A percentile compares a stretch with the other conserved stretches of the same genome.
These are phyloP conservation scores for Parazoanthus swiftii DNA, from an alignment of 92 coral and sea anemone species.

Conservation along the genomic window DNA sequence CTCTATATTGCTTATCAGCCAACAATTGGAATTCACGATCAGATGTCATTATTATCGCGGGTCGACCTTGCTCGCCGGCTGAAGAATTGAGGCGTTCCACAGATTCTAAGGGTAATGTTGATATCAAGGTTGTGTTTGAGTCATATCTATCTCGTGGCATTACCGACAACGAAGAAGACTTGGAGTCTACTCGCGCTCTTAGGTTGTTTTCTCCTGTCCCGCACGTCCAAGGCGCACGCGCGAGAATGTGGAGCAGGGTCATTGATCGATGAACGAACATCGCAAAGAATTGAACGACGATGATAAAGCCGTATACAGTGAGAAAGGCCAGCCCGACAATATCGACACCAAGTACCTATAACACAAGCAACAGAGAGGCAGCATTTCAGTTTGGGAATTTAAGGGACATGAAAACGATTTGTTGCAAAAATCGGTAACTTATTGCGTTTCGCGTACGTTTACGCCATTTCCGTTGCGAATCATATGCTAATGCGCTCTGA, in stretches of 20 bases:
- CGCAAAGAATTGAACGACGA: conserved; percentile 50
- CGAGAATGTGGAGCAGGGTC: conserved; percentile 50
- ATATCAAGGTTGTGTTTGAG: conserved; percentile 16
- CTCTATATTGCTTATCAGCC: neutral
- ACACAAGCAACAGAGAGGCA: too few relatives aligned
- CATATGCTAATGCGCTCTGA: too few relatives aligned
- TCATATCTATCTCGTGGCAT: neutral
- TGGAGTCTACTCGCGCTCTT: neutral
- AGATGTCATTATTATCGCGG: conserved; percentile 26
- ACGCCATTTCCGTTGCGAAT: too few relatives aligned
- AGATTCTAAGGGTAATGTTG: conserved; percentile 27
- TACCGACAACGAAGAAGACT: neutral
- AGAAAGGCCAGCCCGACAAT: conserved; percentile 52
- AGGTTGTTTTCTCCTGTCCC: conserved; percentile 29
- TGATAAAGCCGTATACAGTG: conserved; percentile 48
- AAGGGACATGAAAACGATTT: too few relatives aligned
- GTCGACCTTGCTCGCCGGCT: conserved; percentile 2
- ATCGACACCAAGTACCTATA: conserved; percentile 37
- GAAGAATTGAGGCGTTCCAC: conserved; percentile 26
- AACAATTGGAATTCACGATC: conserved; percentile 10
- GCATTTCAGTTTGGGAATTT: too few relatives aligned
- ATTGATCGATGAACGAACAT: conserved; percentile 53
- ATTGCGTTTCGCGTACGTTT: too few relatives aligned
- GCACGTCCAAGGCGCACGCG: conserved; percentile 59
- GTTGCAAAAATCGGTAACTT: too few relatives aligned